These are phyloP conservation scores for Congeria kusceri DNA, from an alignment of 2,888 invertebrate genomes.

Conservation along the genomic window DNA sequence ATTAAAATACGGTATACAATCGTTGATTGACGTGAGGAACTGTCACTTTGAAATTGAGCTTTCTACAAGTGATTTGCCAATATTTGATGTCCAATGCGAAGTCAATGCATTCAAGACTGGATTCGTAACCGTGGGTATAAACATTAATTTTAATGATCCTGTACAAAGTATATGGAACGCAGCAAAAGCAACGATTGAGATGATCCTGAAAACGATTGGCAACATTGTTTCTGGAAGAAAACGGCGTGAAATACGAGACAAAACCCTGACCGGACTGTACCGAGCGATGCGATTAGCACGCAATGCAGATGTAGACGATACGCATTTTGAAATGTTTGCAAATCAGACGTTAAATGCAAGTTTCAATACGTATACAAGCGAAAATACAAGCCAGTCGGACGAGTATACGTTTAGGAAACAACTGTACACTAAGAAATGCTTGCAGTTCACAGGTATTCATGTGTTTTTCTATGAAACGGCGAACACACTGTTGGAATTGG, in stretches of 20 bases:
- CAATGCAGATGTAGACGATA: no score
- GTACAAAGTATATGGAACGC: background rate
- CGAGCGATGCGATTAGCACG: no score
- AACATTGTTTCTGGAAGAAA: background rate
- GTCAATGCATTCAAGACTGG: background rate
- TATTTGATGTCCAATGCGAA: background rate
- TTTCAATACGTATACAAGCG: no score
- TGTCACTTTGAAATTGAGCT: background rate
- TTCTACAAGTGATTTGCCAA: background rate
- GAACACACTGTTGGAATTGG: constrained; percentile 15
- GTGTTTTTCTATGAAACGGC: constrained; percentile 11
- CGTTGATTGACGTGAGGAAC: background rate
- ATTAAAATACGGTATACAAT: constrained; percentile 29
- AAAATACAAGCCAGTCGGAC: background rate
- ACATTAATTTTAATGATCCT: background rate
- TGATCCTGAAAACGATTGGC: background rate
- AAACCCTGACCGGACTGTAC: no score
- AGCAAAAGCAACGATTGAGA: background rate
- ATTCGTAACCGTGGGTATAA: background rate
- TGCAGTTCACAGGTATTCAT: background rate
- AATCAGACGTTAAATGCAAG: no score
- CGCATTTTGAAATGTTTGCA: no score
- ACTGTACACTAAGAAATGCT: constrained; percentile 36
- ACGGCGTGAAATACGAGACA: background rate
- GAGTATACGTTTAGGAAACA: constrained; percentile 16